Evolutionary conservation across 2,797 vertebrate genomes (phyloP).

Genomic region (Prionace glauca): DNA sequence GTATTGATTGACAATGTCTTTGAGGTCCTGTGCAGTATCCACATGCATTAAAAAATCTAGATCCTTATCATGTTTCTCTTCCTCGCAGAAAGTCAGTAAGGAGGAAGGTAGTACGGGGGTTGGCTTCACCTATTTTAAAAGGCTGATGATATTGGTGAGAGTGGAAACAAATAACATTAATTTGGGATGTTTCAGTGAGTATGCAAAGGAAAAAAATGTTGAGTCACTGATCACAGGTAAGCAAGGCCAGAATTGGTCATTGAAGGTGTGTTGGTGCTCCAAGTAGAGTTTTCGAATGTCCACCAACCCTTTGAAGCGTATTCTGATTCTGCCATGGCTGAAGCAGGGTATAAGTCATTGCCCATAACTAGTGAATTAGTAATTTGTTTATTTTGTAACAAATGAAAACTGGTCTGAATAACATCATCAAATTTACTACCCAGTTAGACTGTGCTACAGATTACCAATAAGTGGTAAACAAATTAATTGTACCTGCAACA

Average conservation of each 20-base stretch:
- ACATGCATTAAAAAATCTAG: not conserved
- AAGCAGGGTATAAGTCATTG: not conserved
- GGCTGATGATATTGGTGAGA: not conserved
- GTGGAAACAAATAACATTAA: not conserved
- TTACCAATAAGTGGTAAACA: not conserved
- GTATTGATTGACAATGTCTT: not conserved
- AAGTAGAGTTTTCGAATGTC: not conserved
- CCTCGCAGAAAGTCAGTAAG: not conserved
- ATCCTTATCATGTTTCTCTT: not conserved
- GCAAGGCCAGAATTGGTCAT: not conserved
- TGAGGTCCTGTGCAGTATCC: not conserved
- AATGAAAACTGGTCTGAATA: not conserved
- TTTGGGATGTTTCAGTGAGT: not conserved
- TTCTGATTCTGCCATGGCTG: not conserved
- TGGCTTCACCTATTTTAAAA: not conserved
- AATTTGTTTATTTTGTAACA: not conserved
- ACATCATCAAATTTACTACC: not conserved
- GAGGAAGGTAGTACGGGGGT: not conserved
- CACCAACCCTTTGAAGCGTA: not conserved
- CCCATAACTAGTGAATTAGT: not conserved
- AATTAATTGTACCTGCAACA: not conserved
- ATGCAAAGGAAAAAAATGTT: not conserved
- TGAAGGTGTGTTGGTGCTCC: not conserved
- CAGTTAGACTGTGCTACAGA: not conserved
- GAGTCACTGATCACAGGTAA: not conserved